Percentiles rank a stretch among this genome's conserved stretches.
phyloP scores from a whole-genome alignment of 2,888 invertebrate genomes.

The Lasioglossum vierecki region DNA sequence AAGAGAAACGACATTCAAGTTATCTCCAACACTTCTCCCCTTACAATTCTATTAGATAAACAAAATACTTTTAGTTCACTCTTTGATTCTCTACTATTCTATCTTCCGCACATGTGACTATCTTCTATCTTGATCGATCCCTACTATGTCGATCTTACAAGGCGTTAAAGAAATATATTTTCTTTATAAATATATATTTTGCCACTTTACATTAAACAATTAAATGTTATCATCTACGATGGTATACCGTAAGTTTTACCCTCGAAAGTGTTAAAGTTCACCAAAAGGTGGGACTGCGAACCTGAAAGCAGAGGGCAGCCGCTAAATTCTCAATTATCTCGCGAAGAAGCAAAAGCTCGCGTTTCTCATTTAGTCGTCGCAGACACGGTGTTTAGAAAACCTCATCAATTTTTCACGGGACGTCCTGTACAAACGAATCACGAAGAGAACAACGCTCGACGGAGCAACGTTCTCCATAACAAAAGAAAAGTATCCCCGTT shows the following conservation, averaged over 20 bases:
- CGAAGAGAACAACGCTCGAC: slow-evolving; percentile 29
- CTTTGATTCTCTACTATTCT: no score
- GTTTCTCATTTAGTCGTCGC: background rate
- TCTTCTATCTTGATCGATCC: no score
- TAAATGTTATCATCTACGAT: background rate
- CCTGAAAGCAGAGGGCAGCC: no score
- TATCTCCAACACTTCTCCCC: no score
- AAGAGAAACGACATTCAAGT: no score
- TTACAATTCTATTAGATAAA: no score
- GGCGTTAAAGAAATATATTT: no score
- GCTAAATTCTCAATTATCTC: background rate
- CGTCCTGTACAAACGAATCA: slow-evolving; percentile 14
- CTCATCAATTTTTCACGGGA: slow-evolving; percentile 1
- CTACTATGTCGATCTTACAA: no score
- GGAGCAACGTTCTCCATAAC: slow-evolving; percentile 21
- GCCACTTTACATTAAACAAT: background rate
- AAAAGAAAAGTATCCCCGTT: slow-evolving; percentile 46
- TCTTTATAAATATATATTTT: no score
- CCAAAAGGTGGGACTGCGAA: background rate
- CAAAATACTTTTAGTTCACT: no score
- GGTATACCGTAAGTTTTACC: background rate
- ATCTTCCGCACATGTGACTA: no score
- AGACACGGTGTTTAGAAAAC: slow-evolving; percentile 2
- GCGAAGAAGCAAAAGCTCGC: background rate
- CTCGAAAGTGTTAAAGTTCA: background rate